Conservation (phyloP, 2,888 invertebrate genomes). For the Formica aserva region DNA sequence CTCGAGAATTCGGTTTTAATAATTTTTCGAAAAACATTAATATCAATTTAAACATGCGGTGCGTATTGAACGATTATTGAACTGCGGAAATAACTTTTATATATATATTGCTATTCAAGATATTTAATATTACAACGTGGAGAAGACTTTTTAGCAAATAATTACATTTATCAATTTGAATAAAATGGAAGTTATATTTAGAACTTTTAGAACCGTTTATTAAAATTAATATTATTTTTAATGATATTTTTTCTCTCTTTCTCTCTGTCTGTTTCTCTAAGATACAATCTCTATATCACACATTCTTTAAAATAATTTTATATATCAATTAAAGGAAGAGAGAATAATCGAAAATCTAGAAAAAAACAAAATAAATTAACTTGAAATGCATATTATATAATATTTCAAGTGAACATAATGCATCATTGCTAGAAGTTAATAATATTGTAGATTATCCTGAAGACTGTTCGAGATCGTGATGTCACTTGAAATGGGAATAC, state of each 20-base stretch:
- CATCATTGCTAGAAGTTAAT: conserved; percentile 1
- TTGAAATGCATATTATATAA: not conserved
- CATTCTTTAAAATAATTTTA: conserved; percentile 2
- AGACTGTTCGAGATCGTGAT: not conserved
- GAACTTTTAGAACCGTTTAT: not conserved
- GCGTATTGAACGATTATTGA: not conserved
- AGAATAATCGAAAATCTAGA: not conserved
- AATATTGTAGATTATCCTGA: not conserved
- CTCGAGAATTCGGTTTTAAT: conserved; percentile 8
- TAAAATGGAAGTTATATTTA: not conserved
- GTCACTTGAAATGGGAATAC: not conserved
- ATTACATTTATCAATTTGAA: not conserved
- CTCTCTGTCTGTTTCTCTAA: not conserved
- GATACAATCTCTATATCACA: not conserved
- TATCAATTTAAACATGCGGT: not conserved
- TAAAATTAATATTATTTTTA: not conserved
- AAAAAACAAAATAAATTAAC: not conserved
- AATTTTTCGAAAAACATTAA: conserved; percentile 5
- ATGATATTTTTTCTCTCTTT: not conserved
- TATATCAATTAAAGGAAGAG: not conserved
- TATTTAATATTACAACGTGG: not conserved
- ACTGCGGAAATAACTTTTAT: conserved; percentile 1
- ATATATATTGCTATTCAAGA: not conserved
- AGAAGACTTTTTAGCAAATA: not conserved
- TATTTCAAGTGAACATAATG: not conserved